These are phyloP conservation scores for Polietes domitor DNA, from an alignment of 2,888 invertebrate species.

Conservation along the genomic window DNA sequence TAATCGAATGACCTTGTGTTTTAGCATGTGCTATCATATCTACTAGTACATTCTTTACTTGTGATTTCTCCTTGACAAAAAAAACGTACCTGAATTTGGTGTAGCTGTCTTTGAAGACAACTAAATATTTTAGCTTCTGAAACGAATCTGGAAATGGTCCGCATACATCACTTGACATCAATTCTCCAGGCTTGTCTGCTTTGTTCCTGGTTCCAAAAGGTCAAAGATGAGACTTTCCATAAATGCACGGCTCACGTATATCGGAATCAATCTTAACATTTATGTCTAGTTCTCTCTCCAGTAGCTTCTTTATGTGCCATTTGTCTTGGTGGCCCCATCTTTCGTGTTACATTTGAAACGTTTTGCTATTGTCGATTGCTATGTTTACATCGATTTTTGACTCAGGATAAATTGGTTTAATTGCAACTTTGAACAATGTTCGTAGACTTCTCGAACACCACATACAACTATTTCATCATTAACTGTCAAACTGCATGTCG, in stretches of 20 bases:
- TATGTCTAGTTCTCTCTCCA: too few species aligned
- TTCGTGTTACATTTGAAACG: too few species aligned
- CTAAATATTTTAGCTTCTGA: slow-evolving; percentile 42
- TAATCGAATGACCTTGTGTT: slow-evolving; percentile 24
- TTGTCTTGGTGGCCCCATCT: too few species aligned
- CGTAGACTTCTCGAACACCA: not conserved
- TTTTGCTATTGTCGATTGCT: too few species aligned
- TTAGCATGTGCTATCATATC: slow-evolving; percentile 13
- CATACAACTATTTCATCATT: not conserved
- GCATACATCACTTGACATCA: slow-evolving; percentile 50
- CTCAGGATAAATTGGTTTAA: too few species aligned
- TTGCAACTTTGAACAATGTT: too few species aligned
- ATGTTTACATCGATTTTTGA: too few species aligned
- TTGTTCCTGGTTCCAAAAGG: slow-evolving; percentile 38
- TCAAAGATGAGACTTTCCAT: too few species aligned
- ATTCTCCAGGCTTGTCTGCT: slow-evolving; percentile 39
- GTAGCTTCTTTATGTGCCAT: too few species aligned
- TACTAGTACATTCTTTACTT: slow-evolving; percentile 23
- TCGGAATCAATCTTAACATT: too few species aligned
- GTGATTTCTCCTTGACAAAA: slow-evolving; percentile 13
- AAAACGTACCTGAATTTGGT: slow-evolving; percentile 41
- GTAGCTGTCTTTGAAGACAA: slow-evolving; percentile 46
- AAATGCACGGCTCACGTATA: too few species aligned
- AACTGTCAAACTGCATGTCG: not conserved
- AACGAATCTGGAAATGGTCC: slow-evolving; percentile 45